Evolutionary conservation across 92 coral and sea anemone species (phyloP), one percentile per base, ranked within the genome.

Genomic region (Parazoanthus atlanticus): DNA sequence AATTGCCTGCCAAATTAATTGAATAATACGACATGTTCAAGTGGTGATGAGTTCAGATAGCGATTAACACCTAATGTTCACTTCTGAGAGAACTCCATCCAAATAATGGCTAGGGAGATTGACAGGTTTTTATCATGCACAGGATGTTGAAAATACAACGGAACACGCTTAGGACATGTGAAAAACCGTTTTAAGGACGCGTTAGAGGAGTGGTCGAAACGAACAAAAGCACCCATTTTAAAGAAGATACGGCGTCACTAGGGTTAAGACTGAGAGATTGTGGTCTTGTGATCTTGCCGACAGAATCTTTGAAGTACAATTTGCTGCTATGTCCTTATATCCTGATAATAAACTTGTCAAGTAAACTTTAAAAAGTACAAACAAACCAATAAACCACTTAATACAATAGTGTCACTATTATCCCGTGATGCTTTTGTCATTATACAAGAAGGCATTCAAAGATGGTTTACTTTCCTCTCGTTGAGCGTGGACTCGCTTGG

Each of bases 1-100:
- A 97, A 97, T 97, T 95, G 98, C 96, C 98, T 92, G 93, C 98
- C 94, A 97, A 97, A 97, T 97, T 97, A 97, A 94, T 93, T 97
- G 98, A 97, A 97, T 95, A 95, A 93, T 94, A 90, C 93, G 99
- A 95, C 99, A 97, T 90, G 91, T 89, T 91, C 95, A 97, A 95
- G 98, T 97, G 98, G 96, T 93, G 98, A 97, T 95, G 99, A 97
- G 94, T 91, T 91, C 96, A 91, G 94, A 97, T 93, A 91, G 91
- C 96, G 98, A 97, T 97, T 97, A 97, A 94, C 99, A 97, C 99
- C 98, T 95, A 95, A 91, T 93, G 96, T 88, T 90, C 98, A 93
- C 97, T 96, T 88, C 89, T 76, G 90, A 90, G 84, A 86, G 90
- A 84, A 83, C 90, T 91, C 86, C 94, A 88, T 88, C 93, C 90